phyloP scores from a whole-genome alignment of 2,113 vertebrate genomes.

The Dasypus novemcinctus region DNA sequence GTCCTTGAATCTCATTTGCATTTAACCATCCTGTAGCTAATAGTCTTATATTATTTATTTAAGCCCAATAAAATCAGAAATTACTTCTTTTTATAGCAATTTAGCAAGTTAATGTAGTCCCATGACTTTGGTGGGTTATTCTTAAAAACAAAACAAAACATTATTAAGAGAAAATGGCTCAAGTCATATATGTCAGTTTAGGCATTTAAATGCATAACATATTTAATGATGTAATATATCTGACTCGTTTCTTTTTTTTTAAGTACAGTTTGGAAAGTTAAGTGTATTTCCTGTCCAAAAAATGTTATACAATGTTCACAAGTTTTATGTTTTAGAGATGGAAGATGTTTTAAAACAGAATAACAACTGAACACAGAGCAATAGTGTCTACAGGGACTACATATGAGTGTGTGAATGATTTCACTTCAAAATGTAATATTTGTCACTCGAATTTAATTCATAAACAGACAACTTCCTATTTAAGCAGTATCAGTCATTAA shows the following conservation, averaged over 20 bases:
- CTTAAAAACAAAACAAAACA: neutral
- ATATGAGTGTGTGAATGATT: neutral
- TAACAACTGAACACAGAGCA: neutral
- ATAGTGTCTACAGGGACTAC: neutral
- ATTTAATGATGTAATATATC: neutral
- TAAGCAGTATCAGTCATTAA: neutral
- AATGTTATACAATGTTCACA: neutral
- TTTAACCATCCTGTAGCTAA: neutral
- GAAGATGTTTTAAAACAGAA: neutral
- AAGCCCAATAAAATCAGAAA: neutral
- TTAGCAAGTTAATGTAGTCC: neutral
- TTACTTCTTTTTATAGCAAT: neutral
- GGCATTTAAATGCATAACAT: neutral
- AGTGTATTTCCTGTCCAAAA: slow-evolving; percentile 19
- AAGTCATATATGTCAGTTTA: neutral
- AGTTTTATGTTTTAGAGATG: neutral
- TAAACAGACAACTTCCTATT: neutral
- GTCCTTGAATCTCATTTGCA: neutral
- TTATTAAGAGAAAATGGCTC: neutral
- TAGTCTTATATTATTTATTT: neutral
- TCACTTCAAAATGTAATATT: neutral
- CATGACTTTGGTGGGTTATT: neutral
- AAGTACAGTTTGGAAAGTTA: neutral
- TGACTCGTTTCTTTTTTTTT: neutral
- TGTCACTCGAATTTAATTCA: neutral